Percentiles rank a stretch among this genome's conserved stretches.
Conservation (phyloP, 2,113 vertebrate genomes). For the Sardina pilchardus region DNA sequence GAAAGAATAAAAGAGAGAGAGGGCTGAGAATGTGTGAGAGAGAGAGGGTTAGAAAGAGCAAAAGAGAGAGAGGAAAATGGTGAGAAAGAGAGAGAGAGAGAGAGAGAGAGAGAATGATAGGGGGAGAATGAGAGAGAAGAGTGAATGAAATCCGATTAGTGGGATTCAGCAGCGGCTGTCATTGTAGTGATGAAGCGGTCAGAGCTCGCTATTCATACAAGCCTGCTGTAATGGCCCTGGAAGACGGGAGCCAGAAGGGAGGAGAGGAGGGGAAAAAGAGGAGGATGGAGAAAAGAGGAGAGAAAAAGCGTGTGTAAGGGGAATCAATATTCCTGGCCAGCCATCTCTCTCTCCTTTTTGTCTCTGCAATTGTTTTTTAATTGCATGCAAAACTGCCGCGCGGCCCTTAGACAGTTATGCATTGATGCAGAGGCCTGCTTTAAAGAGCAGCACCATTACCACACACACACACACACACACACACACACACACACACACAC, state of each 20-base stretch:
- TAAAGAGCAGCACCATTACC: neutral
- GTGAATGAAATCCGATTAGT: conserved; percentile 40
- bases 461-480: neutral
- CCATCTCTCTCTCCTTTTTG: neutral
- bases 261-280: neutral
- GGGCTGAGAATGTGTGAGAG: conserved; percentile 26
- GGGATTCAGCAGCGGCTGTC: conserved; percentile 39
- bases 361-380: conserved; percentile 37
- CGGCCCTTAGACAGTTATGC: conserved; percentile 13
- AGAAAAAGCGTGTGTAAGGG: neutral
- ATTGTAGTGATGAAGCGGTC: conserved; percentile 29
- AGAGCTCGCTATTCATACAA: conserved; percentile 16
- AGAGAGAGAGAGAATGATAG: neutral
- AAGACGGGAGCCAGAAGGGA: neutral
- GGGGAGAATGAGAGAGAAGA: neutral
- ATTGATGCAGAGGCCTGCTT: neutral
- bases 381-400: conserved; percentile 32
- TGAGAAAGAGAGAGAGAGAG: neutral
- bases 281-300: neutral
- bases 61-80: neutral
- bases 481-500: conserved; percentile 6
- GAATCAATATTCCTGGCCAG: conserved; percentile 9
- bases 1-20: neutral
- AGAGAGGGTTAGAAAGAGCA: neutral
- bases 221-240: neutral